Percentiles rank a stretch among this genome's conserved stretches.
phyloP scores from a whole-genome alignment of 2,113 vertebrate genomes.

The Stigmatopora argus region DNA sequence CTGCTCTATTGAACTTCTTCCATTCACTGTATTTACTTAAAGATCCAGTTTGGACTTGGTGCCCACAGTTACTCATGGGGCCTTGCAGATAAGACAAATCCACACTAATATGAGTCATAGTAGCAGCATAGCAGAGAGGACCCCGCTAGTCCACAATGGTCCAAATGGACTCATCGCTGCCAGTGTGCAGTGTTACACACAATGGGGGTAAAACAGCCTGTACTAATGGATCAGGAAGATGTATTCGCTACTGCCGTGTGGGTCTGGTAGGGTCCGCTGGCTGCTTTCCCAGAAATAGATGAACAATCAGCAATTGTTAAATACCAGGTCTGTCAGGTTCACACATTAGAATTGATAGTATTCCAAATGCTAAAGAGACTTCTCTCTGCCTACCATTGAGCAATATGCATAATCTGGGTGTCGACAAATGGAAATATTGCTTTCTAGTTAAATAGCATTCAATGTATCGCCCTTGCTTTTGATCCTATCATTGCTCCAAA shows the following conservation, averaged over 20 bases:
- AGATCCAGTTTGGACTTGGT: slow-evolving; percentile 41
- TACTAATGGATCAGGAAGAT: slow-evolving; percentile 50
- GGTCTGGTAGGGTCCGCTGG: slow-evolving; percentile 51
- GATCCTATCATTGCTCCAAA: slow-evolving; percentile 14
- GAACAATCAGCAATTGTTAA: slow-evolving; percentile 49
- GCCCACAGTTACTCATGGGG: slow-evolving; percentile 55
- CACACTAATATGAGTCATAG: slow-evolving; percentile 43
- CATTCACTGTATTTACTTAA: slow-evolving; percentile 32
- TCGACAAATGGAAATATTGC: slow-evolving; percentile 22
- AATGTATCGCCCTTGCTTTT: slow-evolving; percentile 21
- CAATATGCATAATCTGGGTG: slow-evolving; percentile 13
- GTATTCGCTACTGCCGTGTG: slow-evolving; percentile 40
- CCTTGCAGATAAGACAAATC: slow-evolving; percentile 55
- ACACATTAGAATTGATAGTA: slow-evolving; percentile 20
- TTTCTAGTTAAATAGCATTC: slow-evolving; percentile 10
- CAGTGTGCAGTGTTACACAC: slow-evolving; percentile 42
- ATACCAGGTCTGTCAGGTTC: slow-evolving; percentile 47
- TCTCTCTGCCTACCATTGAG: slow-evolving; percentile 8
- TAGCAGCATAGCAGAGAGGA: slow-evolving; percentile 24
- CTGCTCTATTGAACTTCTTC: slow-evolving; percentile 42
- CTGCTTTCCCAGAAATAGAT: slow-evolving; percentile 55
- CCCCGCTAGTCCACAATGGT: slow-evolving; percentile 33
- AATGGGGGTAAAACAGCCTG: slow-evolving; percentile 43
- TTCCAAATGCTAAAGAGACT: slow-evolving; percentile 31
- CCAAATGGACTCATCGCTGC: slow-evolving; percentile 45